phyloP scores from a whole-genome alignment of 2,113 vertebrate genomes.

The Dicerorhinus sumatrensis region DNA sequence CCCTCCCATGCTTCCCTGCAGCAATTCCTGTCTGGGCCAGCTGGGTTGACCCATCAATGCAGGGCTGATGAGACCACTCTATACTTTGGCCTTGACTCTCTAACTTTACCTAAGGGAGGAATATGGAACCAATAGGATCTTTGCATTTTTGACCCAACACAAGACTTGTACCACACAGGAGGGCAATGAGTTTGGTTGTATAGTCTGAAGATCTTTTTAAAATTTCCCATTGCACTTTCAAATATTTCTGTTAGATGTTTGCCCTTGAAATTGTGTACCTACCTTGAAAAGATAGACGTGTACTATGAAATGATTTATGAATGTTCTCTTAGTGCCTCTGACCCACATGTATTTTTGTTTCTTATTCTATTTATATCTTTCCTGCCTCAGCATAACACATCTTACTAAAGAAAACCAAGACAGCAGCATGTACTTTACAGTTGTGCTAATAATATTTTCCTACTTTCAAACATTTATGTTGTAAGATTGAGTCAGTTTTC shows the following conservation, averaged over 20 bases:
- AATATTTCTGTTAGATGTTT: constrained; percentile 4
- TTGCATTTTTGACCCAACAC: neutral
- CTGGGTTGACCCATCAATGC: neutral
- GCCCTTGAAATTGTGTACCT: constrained; percentile 59
- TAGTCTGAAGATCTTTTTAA: neutral
- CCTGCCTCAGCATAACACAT: constrained; percentile 16
- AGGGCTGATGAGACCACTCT: neutral
- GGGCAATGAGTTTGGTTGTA: neutral
- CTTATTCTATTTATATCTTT: constrained; percentile 12
- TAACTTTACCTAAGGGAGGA: neutral
- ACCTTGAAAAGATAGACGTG: constrained; percentile 7
- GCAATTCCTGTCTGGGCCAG: neutral
- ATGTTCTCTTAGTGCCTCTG: constrained; percentile 40
- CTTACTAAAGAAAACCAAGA: constrained; percentile 41
- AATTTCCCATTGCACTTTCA: neutral
- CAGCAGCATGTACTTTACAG: neutral
- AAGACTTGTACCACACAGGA: neutral
- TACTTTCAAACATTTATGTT: neutral
- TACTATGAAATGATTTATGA: constrained; percentile 40
- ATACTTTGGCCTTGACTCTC: neutral
- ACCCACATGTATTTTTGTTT: constrained; percentile 54
- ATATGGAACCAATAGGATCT: neutral
- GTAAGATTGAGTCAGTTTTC: neutral
- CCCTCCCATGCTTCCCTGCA: neutral
- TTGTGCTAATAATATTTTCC: neutral